Evolutionary conservation across 2,113 vertebrate genomes (phyloP), one percentile per base, ranked within the genome.

Genomic region (Pomatorhinus ruficollis): DNA sequence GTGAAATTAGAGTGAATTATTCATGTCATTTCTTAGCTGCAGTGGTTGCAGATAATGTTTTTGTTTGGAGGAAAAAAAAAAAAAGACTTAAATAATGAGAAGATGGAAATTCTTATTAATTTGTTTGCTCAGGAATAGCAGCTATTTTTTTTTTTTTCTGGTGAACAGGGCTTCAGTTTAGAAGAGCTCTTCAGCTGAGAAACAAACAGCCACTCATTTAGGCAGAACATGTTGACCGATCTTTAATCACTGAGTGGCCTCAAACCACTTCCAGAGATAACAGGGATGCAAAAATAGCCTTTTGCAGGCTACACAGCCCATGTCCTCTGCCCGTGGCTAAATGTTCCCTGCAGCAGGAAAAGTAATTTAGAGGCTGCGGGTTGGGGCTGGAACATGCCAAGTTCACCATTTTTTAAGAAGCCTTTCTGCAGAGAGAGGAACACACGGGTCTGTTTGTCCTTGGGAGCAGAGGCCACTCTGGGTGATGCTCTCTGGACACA

Each of bases 1-100:
- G 93, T 94, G 96, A 96, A 97, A 97, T 98, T 90, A 97, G 86
- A 91, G 92, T 94, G 91, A 97, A 96, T 97, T 96, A 97, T 97
- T 98, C 95, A 96, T 96, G 79, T 78, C 47, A 86, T 63, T 96
- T 96, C 88, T 94, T 91, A 90, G 93, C 72, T 79, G 69, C 84
- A 71, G 63, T 50, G 71, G 66, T 96, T 84, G 63, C 66, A 88
- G 65, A 81, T 90, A 86, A 82, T 66, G 33, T 87, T 96, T 97
- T 95, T 88, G 33, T 95, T 94, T 75, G 16, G 78, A 66, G 52
- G 13, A 7, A 3, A 5, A 12, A 15, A 15, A 86, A 50, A 87
- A 80, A 87, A 82, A 60, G 40, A 25, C 88, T 82, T 77, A 83
- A 95, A 96, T 87, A 93, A 97, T 21, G 53, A 97, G 71, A 93